Base-by-base conservation (phyloP, 2,113 vertebrate genomes). In the Cyanoliseus patagonus region DNA sequence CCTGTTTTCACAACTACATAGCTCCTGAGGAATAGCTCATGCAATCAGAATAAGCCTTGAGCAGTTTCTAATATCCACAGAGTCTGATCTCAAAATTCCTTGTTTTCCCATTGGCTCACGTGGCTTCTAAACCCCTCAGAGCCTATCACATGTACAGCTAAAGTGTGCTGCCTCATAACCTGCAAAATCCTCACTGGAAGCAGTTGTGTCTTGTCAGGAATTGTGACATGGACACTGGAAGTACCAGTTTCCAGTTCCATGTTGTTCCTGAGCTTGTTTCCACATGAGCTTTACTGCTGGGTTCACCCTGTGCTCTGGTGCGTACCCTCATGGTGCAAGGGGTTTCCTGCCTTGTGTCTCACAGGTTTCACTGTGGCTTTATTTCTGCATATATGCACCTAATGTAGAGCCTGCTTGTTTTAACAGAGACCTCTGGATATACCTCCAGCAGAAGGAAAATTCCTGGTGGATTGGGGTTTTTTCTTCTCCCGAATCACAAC, bases 1-100 rank as follows among this genome's bases (percentile, higher is more conserved):
- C 0, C 0, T 15, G 0, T 42, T 72, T 94, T 46, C 39, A 22
- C 17, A 11, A 3, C 15, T 5, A 23, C 46, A 1, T 17, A 2
- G 31, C 13, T 68, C 67, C 64, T 13, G n/a, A 49, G 17, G 33
- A 14, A 25, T 25, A 17, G 44, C 27, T 53, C 3, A 0, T 0
- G 1, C 33, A 61, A 10, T 49, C 52, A n/a, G 62, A 83, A 22
- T 46, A 15, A 44, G 14, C 41, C 61, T 52, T 6, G 6, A 51
- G 41, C 14, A 11, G 3, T 33, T 63, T 62, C 22, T 77, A 6
- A 6, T 4, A 4, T 59, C 42, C 37, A 1, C 4, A 41, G 88
- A 13, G 13, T 24, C 28, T 57, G 47, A 30, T 11, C 12, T 75
- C 47, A 42, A 6, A 11, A 8, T 19, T 28, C 33, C 37, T 64